Conservation (phyloP, 2,888 invertebrate species). For the Tipula lateralis region DNA sequence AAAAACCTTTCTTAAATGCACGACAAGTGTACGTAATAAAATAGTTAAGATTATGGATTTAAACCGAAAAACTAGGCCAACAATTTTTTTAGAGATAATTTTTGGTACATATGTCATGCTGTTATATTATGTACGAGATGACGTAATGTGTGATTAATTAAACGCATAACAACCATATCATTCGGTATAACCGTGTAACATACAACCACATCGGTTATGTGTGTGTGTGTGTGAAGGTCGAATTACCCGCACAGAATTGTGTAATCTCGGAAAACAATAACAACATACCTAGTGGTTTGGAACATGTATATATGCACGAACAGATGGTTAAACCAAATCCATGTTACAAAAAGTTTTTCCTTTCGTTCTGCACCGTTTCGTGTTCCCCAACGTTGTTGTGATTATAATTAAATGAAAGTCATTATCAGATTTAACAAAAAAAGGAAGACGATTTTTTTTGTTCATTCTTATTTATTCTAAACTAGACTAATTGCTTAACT, state of each 20-base stretch:
- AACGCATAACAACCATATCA: too few relatives aligned
- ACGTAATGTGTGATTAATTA: background rate
- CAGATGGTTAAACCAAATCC: background rate
- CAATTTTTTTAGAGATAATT: background rate
- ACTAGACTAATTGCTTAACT: background rate
- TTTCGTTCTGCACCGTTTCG: background rate
- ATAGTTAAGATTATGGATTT: background rate
- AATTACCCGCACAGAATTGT: background rate
- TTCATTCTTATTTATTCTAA: background rate
- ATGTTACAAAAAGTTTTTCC: background rate
- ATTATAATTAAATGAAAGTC: background rate
- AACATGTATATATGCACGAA: background rate
- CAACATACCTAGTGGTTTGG: too few relatives aligned
- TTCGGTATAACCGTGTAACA: too few relatives aligned
- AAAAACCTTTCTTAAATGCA: background rate
- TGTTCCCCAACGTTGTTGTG: background rate
- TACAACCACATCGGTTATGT: too few relatives aligned
- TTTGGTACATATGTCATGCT: too few relatives aligned
- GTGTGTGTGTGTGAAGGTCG: too few relatives aligned
- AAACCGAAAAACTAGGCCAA: background rate
- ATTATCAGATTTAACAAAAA: background rate
- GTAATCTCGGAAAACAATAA: too few relatives aligned
- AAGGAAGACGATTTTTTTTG: background rate
- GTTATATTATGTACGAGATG: background rate
- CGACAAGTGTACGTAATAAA: background rate